Base-by-base conservation (phyloP, 2,113 vertebrate genomes). In the Tupaia chinensis region DNA sequence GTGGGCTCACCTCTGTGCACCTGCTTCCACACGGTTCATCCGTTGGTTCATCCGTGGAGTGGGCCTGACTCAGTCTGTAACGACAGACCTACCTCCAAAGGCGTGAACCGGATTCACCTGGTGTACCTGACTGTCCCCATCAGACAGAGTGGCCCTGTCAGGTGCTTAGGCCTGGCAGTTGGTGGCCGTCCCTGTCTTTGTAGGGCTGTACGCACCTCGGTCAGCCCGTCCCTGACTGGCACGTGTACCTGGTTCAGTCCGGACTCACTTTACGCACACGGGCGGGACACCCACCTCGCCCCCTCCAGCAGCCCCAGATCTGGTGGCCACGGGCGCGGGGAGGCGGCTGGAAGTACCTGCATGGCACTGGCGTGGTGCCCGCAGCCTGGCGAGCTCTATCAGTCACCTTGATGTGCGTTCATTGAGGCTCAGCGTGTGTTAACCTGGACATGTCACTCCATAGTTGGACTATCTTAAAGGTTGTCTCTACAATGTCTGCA, bases 401-500 rank as follows among this genome's bases (percentile, higher is more conserved):
- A 60, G 44, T 44, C 44, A 44, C 44, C 44, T 44, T 5, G 44
- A 44, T 44, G 44, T 44, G 44, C 44, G 44, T 44, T 44, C 44
- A 44, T 44, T 44, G 44, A 44, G 44, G 44, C 44, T 44, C 44
- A 44, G 44, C 44, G 44, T 44, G 44, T n/a, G 91, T 63, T 83
- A 94, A 87, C 89, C 34, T 68, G 70, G 61, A 68, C 54, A 61
- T 7, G 7, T 78, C 78, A 73, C 69, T 88, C 90, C 44, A 53
- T 70, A 60, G 65, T 76, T 79, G 68, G 72, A 29, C 93, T 92
- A 60, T 70, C 82, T 76, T 25, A 74, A 79, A 87, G 70, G 44
- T 19, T 58, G 87, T 87, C 27, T 29, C 61, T 63, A 14, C 13
- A 34, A 19, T 65, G 69, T 86, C n/a, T 15, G 82, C 58, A 78